Conservation (phyloP, 2,113 vertebrate genomes). For the Struthio camelus region DNA sequence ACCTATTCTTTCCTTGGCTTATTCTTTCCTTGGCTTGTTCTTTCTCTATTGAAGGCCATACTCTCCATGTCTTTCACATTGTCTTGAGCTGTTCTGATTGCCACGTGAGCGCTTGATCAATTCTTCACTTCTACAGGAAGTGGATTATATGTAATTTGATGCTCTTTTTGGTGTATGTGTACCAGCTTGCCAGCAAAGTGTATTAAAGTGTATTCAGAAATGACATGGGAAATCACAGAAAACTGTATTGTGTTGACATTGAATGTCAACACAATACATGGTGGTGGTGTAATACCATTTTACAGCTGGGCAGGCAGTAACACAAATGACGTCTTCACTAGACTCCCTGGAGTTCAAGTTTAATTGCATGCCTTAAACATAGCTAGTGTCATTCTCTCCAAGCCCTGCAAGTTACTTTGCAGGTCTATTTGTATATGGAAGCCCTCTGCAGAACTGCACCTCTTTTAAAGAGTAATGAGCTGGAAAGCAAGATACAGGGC, state of each 20-base stretch:
- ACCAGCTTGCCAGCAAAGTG: neutral
- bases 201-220: neutral
- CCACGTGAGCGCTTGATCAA: neutral
- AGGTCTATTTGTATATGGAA: neutral
- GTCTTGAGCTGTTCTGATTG: neutral
- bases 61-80: neutral
- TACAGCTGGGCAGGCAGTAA: neutral
- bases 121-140: neutral
- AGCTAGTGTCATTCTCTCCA: neutral
- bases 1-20: neutral
- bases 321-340: rapidly evolving
- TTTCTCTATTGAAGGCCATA: neutral
- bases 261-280: too few relatives aligned
- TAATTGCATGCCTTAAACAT: rapidly evolving
- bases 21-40: neutral
- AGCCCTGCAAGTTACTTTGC: neutral
- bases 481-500: neutral
- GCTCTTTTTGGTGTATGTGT: neutral
- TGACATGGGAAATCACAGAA: neutral
- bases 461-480: slow-evolving; percentile 30
- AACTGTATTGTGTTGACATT: rapidly evolving
- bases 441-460: neutral
- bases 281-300: rapidly evolving
- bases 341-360: neutral
- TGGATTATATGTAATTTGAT: neutral